Percentiles rank a stretch among this genome's conserved stretches.
Evolutionary conservation across 2,888 invertebrate species (phyloP).

Genomic region (Tachina lurida): DNA sequence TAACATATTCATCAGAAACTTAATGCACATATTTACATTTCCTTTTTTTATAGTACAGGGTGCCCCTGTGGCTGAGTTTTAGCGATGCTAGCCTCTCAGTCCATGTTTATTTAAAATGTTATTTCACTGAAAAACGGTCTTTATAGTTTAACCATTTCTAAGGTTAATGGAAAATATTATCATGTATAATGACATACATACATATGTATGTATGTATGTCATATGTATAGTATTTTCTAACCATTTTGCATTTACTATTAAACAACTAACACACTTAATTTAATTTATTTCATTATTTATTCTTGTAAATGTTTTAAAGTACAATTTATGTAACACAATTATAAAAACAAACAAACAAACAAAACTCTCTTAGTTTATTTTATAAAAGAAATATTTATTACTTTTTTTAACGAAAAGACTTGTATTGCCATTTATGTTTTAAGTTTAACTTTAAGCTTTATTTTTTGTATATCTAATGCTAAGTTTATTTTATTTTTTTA

Average conservation of each 20-base stretch:
- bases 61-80: too few species aligned
- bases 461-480: too few species aligned
- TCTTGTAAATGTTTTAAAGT: constrained; percentile 64
- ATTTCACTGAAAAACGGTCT: constrained; percentile 21
- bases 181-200: neutral
- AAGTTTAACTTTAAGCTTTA: constrained; percentile 55
- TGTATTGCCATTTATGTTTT: constrained; percentile 68
- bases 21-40: too few species aligned
- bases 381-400: constrained; percentile 54
- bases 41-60: too few species aligned
- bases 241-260: constrained; percentile 46
- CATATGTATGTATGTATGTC: too few species aligned
- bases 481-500: constrained; percentile 28
- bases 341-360: constrained; percentile 30
- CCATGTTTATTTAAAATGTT: neutral
- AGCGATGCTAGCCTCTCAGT: too few species aligned
- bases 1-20: too few species aligned
- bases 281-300: constrained; percentile 66
- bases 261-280: constrained; percentile 2
- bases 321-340: constrained; percentile 72
- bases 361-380: constrained; percentile 31
- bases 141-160: neutral
- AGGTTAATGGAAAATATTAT: neutral
- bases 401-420: constrained; percentile 73
- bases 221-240: neutral